Conservation (phyloP, 2,113 vertebrate genomes). For the Ptilonorhynchus violaceus region DNA sequence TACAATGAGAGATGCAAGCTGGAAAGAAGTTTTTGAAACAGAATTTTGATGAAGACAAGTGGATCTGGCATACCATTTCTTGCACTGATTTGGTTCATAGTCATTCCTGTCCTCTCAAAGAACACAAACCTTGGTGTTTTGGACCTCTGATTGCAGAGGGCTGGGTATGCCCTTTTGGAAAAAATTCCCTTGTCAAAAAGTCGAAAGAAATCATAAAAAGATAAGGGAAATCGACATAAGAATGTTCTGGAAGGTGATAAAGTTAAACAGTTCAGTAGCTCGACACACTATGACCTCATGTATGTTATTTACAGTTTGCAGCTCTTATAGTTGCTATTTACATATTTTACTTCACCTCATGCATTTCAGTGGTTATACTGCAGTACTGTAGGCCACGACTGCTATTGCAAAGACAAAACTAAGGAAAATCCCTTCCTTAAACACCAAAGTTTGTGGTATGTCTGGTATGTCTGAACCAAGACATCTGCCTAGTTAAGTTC, state of each 20-base stretch:
- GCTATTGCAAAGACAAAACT: not conserved
- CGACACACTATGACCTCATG: not conserved
- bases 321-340: not conserved
- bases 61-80: not conserved
- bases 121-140: not conserved
- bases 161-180: not conserved
- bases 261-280: not conserved
- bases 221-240: not conserved
- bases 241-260: not conserved
- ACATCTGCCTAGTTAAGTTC: not conserved
- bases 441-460: no score
- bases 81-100: not conserved
- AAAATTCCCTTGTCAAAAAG: not conserved
- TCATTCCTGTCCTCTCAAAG: not conserved
- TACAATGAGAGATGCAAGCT: not conserved
- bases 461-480: not conserved
- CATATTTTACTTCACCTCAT: not conserved
- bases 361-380: not conserved
- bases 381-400: not conserved
- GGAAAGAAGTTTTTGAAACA: not conserved
- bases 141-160: not conserved
- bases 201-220: not conserved
- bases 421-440: not conserved
- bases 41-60: not conserved
- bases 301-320: not conserved